A percentile compares a stretch with the other conserved stretches of the same genome.
These are phyloP conservation scores for Steinernema feltiae DNA, from an alignment of 1,140 invertebrate genomes.

Conservation along the genomic window DNA sequence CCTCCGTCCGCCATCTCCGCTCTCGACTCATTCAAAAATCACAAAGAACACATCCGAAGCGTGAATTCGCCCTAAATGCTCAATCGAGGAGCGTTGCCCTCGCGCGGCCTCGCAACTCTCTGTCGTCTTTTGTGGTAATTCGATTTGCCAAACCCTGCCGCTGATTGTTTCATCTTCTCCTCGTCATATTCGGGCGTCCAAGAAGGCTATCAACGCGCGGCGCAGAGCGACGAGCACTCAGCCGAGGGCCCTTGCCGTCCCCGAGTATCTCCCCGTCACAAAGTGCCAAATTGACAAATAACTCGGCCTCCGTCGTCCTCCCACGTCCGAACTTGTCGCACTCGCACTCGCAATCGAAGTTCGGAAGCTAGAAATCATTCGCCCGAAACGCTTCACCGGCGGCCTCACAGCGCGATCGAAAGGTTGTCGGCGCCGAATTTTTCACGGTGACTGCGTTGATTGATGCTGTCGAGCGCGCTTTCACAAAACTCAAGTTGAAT, in stretches of 20 bases:
- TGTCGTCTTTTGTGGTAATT: not conserved
- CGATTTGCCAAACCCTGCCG: not conserved
- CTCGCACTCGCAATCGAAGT: too few relatives aligned
- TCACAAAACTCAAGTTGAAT: not conserved
- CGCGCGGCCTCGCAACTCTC: not conserved
- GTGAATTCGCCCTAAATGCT: not conserved
- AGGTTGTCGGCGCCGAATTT: not conserved
- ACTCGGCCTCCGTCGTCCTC: not conserved
- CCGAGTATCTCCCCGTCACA: not conserved
- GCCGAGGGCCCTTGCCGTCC: not conserved
- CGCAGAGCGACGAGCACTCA: not conserved
- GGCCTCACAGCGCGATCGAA: not conserved
- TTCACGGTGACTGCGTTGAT: conserved; percentile 8
- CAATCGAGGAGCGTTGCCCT: not conserved
- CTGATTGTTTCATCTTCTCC: conserved; percentile 6
- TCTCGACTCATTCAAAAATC: not conserved
- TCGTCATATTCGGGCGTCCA: not conserved
- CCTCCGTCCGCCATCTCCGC: not conserved
- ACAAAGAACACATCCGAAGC: too few relatives aligned
- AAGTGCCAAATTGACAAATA: conserved; percentile 10
- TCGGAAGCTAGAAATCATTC: not conserved
- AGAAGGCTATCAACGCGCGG: not conserved
- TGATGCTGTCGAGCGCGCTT: not conserved
- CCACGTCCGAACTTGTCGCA: not conserved
- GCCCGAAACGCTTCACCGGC: not conserved